Evolutionary conservation across 2,888 invertebrate species (phyloP).

Genomic region (Platycnemis pennipes): DNA sequence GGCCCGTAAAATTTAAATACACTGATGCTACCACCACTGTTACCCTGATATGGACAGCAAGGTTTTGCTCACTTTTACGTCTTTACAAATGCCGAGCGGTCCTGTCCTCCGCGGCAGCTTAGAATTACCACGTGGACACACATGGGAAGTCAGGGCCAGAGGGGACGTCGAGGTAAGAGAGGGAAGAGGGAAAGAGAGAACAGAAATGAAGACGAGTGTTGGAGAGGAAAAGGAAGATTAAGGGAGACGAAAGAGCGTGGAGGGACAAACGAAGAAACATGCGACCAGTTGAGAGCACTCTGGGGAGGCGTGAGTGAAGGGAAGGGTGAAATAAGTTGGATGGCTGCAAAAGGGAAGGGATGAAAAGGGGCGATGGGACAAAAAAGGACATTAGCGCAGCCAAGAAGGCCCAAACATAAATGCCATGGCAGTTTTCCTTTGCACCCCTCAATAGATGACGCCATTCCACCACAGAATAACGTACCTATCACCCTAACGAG

Average conservation of each 20-base stretch:
- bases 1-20: no score
- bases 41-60: no score
- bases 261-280: neutral
- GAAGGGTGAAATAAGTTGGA: neutral
- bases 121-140: neutral
- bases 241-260: neutral
- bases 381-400: neutral
- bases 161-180: neutral
- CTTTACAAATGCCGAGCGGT: no score
- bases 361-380: neutral
- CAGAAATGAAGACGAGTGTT: neutral
- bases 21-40: no score
- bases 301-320: neutral
- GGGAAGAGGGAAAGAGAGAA: neutral
- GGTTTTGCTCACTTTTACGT: no score
- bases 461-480: no score
- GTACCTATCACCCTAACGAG: no score
- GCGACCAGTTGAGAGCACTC: neutral
- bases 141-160: no score
- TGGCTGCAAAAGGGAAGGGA: neutral
- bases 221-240: neutral
- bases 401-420: neutral
- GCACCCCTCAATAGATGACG: no score
- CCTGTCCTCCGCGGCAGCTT: neutral
- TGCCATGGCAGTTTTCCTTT: neutral